Conservation (phyloP, 1,140 invertebrate genomes). For the Hirudo medicinalis region DNA sequence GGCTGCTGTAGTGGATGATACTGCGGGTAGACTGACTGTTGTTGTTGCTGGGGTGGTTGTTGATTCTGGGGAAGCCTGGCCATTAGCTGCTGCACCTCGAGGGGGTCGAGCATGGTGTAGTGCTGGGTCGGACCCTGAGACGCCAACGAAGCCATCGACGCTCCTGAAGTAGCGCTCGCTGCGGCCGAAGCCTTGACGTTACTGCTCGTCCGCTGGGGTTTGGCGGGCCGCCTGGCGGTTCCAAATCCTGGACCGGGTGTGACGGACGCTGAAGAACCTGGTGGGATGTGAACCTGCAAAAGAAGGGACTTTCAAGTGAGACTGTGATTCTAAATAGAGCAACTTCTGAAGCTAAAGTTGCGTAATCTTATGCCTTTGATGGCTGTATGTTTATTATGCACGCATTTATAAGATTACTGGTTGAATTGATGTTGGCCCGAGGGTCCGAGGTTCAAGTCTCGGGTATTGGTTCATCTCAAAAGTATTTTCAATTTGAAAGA, state of each 20-base stretch:
- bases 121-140: conserved; percentile 6
- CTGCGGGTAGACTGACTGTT: conserved; percentile 4
- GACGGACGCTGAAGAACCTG: background rate
- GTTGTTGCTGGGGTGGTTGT: background rate
- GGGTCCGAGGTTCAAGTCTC: too few relatives aligned
- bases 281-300: background rate
- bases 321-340: too few relatives aligned
- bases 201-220: background rate
- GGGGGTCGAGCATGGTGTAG: conserved; percentile 15
- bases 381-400: too few relatives aligned
- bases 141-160: conserved; percentile 1
- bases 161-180: background rate
- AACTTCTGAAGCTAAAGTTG: too few relatives aligned
- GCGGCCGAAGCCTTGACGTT: background rate
- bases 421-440: too few relatives aligned
- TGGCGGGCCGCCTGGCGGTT: conserved; percentile 4
- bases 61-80: background rate
- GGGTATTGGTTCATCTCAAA: too few relatives aligned
- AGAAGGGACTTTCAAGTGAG: too few relatives aligned
- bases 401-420: too few relatives aligned
- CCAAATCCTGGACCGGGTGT: conserved; percentile 1
- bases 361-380: too few relatives aligned
- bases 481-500: too few relatives aligned
- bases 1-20: background rate
- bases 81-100: conserved; percentile 16